Conservation (phyloP, 2,888 invertebrate species). For the Phoronis australis region DNA sequence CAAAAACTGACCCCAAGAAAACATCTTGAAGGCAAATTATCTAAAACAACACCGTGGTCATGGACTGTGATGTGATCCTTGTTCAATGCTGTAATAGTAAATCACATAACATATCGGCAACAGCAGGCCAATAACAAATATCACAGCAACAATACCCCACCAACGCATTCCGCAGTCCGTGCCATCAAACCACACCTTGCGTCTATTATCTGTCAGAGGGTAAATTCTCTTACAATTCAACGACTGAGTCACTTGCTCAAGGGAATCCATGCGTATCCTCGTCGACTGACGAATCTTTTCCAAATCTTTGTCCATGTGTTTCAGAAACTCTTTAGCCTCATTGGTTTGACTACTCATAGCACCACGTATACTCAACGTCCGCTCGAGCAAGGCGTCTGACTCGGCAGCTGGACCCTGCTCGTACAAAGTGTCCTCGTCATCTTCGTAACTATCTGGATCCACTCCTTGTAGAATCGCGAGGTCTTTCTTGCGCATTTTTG, state of each 20-base stretch:
- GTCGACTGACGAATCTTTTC: slow-evolving; percentile 29
- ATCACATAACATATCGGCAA: no score
- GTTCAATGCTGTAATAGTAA: no score
- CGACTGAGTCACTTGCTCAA: slow-evolving; percentile 41
- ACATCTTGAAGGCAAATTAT: no score
- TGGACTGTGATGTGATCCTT: no score
- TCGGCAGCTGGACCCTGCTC: slow-evolving; percentile 39
- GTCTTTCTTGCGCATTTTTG: no score
- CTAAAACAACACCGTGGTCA: no score
- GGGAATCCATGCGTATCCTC: slow-evolving; percentile 27
- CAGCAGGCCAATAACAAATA: slow-evolving; percentile 20
- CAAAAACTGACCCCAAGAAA: no score
- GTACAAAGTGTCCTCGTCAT: slow-evolving; percentile 25
- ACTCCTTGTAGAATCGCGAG: no score
- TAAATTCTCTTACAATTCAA: slow-evolving; percentile 36
- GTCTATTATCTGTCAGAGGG: no score
- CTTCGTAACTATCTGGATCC: no score
- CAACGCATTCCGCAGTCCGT: slow-evolving; percentile 37
- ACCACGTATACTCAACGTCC: slow-evolving; percentile 39
- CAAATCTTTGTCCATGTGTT: slow-evolving; percentile 44
- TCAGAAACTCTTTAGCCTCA: slow-evolving; percentile 37
- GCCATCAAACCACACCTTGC: slow-evolving; percentile 18
- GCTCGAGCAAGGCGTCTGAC: slow-evolving; percentile 31
- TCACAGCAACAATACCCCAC: slow-evolving; percentile 20
- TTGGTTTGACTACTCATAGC: slow-evolving; percentile 27